Evolutionary conservation across 2,888 invertebrate genomes (phyloP).

Genomic region (Oxytorus armatus): DNA sequence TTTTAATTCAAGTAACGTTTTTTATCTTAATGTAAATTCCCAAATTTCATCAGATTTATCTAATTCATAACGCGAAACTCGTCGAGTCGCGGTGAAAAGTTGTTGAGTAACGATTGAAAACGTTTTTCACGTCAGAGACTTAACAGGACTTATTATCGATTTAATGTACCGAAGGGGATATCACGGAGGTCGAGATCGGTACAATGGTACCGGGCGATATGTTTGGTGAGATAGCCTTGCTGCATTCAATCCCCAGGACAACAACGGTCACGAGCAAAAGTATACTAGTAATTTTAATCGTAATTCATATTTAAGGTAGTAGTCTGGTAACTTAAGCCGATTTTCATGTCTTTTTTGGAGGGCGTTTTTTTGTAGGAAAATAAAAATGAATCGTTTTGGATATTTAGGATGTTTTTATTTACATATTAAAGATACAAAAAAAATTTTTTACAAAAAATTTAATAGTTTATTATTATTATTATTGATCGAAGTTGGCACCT

Average conservation of each 20-base stretch:
- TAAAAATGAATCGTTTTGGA: no score
- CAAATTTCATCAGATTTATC: slow-evolving; percentile 13
- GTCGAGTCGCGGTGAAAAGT: slow-evolving; percentile 10
- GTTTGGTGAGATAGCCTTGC: slow-evolving; percentile 89
- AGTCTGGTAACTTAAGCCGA: no score
- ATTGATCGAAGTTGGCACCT: no score
- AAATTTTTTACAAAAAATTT: no score
- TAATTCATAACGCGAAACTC: not conserved
- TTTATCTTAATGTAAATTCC: slow-evolving; percentile 1
- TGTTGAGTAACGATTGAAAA: slow-evolving; percentile 41
- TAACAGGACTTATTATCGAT: slow-evolving; percentile 34
- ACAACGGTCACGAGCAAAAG: slow-evolving; percentile 87
- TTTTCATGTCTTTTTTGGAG: no score
- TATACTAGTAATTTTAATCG: slow-evolving; percentile 59
- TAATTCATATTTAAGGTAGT: no score
- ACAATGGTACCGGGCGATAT: slow-evolving; percentile 86
- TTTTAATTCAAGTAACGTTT: not conserved
- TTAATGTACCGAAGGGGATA: slow-evolving; percentile 71
- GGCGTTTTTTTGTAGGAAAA: no score
- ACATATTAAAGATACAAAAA: no score
- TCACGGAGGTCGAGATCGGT: slow-evolving; percentile 83
- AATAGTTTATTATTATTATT: no score
- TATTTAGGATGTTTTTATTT: no score
- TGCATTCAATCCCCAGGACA: slow-evolving; percentile 87
- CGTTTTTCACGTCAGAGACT: slow-evolving; percentile 3